Percentiles rank a stretch among this genome's conserved stretches.
Conservation (phyloP, 2,888 invertebrate species). For the Pyrrhia umbra region DNA sequence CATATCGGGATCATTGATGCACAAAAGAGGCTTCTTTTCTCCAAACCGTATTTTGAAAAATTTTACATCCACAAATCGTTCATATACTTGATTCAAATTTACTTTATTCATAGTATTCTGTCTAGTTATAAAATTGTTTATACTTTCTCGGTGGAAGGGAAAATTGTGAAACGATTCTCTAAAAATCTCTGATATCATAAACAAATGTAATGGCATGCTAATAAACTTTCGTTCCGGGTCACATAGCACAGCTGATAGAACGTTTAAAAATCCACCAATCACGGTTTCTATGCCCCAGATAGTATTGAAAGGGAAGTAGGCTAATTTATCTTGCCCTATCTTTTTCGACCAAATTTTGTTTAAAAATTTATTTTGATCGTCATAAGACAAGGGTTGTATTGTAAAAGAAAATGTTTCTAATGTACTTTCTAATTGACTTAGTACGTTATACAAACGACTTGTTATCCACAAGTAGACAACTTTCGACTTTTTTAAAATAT, state of each 20-base stretch:
- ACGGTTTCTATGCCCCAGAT: constrained; percentile 7
- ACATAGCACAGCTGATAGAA: constrained; percentile 18
- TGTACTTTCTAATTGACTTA: constrained; percentile 51
- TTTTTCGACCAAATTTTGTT: constrained; percentile 40
- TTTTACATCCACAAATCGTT: constrained; percentile 49
- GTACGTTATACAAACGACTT: constrained; percentile 49
- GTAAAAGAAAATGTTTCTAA: constrained; percentile 53
- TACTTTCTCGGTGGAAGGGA: constrained; percentile 11
- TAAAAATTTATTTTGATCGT: constrained; percentile 43
- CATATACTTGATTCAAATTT: constrained; percentile 43
- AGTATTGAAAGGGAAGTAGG: constrained; percentile 29
- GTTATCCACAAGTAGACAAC: constrained; percentile 54
- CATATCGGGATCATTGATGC: constrained; percentile 48
- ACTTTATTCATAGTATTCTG: constrained; percentile 34
- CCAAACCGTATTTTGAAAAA: constrained; percentile 56
- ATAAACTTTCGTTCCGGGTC: constrained; percentile 41
- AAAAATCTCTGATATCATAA: constrained; percentile 56
- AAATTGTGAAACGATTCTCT: constrained; percentile 34
- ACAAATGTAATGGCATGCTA: constrained; percentile 52
- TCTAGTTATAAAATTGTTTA: constrained; percentile 11
- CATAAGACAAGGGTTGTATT: constrained; percentile 37
- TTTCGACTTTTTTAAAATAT: constrained; percentile 39
- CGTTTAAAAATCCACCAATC: constrained; percentile 22
- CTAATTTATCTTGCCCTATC: constrained; percentile 10
- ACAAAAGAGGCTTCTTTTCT: constrained; percentile 51